These are phyloP conservation scores for Apeltes quadracus DNA, from an alignment of 2,113 vertebrate species.

Conservation along the genomic window DNA sequence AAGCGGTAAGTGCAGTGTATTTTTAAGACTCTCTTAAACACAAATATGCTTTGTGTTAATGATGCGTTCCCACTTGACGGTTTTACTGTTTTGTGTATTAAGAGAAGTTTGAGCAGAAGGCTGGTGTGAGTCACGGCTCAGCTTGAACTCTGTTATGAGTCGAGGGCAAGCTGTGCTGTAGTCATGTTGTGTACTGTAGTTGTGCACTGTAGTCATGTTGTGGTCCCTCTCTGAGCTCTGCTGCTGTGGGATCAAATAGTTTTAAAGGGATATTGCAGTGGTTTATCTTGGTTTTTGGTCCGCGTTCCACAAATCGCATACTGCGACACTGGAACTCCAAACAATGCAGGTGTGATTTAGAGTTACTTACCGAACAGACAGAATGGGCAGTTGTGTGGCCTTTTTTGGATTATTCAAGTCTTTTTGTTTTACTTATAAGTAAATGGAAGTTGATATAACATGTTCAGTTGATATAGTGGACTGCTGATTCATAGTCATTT, in stretches of 20 bases:
- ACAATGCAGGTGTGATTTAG: neutral
- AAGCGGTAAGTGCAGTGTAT: constrained; percentile 32
- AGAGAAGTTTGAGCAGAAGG: neutral
- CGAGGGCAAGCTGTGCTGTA: neutral
- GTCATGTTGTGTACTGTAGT: constrained; percentile 17
- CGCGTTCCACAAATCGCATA: neutral
- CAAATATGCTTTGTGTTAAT: neutral
- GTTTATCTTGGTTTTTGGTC: neutral
- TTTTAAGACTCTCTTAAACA: neutral
- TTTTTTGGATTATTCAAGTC: neutral
- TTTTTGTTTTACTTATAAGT: neutral
- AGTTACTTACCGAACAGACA: neutral
- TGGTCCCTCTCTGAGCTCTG: constrained; percentile 8
- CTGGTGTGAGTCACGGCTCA: constrained; percentile 43
- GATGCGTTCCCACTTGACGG: neutral
- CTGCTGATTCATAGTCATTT: neutral
- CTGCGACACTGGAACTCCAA: neutral
- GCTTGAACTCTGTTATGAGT: constrained; percentile 43
- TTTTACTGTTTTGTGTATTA: constrained; percentile 14
- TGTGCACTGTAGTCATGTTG: constrained; percentile 12
- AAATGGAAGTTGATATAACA: constrained; percentile 2
- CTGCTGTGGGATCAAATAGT: neutral
- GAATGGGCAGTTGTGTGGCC: neutral
- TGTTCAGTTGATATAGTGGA: neutral
- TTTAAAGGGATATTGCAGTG: neutral